phyloP scores from a whole-genome alignment of 2,113 vertebrate genomes.

The Varanus komodoensis region DNA sequence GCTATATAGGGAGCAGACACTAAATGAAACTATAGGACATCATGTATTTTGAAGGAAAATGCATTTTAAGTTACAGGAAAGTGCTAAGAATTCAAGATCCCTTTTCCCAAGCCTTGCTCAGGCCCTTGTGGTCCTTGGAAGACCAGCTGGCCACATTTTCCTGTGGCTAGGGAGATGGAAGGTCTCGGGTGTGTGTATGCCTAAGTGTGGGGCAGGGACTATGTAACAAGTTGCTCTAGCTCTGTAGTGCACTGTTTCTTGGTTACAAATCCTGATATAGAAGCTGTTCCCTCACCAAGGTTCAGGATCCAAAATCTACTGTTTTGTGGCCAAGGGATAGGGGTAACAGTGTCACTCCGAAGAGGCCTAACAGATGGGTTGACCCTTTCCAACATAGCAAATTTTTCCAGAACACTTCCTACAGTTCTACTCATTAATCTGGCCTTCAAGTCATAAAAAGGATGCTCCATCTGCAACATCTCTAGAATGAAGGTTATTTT shows the following conservation, averaged over 20 bases:
- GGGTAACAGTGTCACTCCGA: constrained; percentile 40
- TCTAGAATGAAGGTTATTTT: not conserved
- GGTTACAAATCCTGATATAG: not conserved
- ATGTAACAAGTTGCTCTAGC: not conserved
- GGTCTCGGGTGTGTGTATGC: not conserved
- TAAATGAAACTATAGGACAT: constrained; percentile 44
- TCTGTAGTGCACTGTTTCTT: not conserved
- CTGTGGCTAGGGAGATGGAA: not conserved
- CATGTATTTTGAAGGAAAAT: not conserved
- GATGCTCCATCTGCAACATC: not conserved
- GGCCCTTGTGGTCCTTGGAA: constrained; percentile 31
- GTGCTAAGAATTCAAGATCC: constrained; percentile 40
- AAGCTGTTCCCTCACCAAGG: constrained; percentile 9
- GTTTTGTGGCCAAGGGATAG: constrained; percentile 54
- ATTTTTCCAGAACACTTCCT: constrained; percentile 8
- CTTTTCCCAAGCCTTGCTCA: constrained; percentile 38
- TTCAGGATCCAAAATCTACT: not conserved
- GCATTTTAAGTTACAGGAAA: constrained; percentile 22
- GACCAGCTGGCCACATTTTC: constrained; percentile 37
- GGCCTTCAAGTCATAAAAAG: not conserved
- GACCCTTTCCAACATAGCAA: constrained; percentile 44
- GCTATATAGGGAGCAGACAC: constrained; percentile 28
- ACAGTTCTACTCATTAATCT: fast-evolving
- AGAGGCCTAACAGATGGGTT: constrained; percentile 46
- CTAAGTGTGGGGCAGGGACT: not conserved